Conservation (phyloP, 1,140 invertebrate species). For the Drosophila fuyamai region DNA sequence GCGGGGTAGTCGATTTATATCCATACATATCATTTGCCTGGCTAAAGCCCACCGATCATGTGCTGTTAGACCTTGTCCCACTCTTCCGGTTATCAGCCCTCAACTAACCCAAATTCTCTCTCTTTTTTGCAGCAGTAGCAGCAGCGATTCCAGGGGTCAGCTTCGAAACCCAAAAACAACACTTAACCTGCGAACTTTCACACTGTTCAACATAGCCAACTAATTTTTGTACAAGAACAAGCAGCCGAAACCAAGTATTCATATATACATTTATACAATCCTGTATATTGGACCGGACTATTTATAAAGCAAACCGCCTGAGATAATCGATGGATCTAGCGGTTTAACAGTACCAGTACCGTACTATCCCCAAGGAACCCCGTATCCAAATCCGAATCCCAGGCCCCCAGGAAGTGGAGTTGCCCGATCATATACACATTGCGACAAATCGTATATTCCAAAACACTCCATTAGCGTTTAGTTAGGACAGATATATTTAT, state of each 20-base stretch:
- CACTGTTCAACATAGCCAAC: slow-evolving; percentile 37
- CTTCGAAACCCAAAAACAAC: slow-evolving; percentile 57
- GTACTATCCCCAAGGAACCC: slow-evolving; percentile 21
- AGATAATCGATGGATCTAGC: slow-evolving; percentile 11
- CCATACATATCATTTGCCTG: slow-evolving; percentile 72
- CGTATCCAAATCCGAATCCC: slow-evolving; percentile 18
- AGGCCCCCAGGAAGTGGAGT: slow-evolving; percentile 27
- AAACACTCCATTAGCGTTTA: slow-evolving; percentile 81
- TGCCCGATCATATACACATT: slow-evolving; percentile 22
- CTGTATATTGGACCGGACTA: slow-evolving; percentile 47
- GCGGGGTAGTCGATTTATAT: slow-evolving; percentile 37
- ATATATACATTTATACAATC: slow-evolving; percentile 45
- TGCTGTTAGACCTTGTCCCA: slow-evolving; percentile 50
- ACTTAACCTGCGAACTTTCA: slow-evolving; percentile 51
- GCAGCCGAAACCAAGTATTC: slow-evolving; percentile 40
- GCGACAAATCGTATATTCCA: slow-evolving; percentile 68
- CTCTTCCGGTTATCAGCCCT: slow-evolving; percentile 17
- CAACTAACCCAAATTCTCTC: slow-evolving; percentile 31
- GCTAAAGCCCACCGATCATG: slow-evolving; percentile 65
- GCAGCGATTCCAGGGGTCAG: slow-evolving; percentile 73
- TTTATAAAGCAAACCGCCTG: not conserved
- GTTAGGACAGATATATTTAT: slow-evolving; percentile 75
- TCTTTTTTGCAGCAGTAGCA: slow-evolving; percentile 30
- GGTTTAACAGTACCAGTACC: slow-evolving; percentile 21
- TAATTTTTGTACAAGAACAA: slow-evolving; percentile 63